Evolutionary conservation across 2,888 invertebrate species (phyloP).

Genomic region (Drosophila birchii): DNA sequence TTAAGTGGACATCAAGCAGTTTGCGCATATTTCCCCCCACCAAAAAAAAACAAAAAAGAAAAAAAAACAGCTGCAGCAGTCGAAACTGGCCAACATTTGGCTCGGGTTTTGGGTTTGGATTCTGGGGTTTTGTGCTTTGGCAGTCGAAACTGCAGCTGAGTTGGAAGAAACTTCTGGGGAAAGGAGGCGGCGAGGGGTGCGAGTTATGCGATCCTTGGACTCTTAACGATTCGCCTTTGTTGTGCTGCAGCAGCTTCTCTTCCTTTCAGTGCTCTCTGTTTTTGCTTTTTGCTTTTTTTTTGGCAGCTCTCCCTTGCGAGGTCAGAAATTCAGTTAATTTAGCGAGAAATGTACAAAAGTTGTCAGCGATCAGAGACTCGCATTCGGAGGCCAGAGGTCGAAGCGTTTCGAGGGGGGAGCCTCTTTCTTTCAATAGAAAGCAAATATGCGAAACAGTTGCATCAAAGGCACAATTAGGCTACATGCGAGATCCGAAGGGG

Average conservation of each 20-base stretch:
- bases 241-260: slow-evolving; percentile 37
- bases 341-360: slow-evolving; percentile 77
- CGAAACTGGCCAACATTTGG: slow-evolving; percentile 50
- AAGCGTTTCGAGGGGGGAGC: slow-evolving; percentile 5
- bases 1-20: slow-evolving; percentile 82
- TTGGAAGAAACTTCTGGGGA: neutral
- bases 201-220: slow-evolving; percentile 80
- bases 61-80: slow-evolving; percentile 50
- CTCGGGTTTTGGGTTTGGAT: slow-evolving; percentile 38
- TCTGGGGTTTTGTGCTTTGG: slow-evolving; percentile 16
- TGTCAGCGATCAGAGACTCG: slow-evolving; percentile 58
- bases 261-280: slow-evolving; percentile 28
- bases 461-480: slow-evolving; percentile 75
- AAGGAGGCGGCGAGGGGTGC: slow-evolving; percentile 43
- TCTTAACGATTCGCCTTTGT: slow-evolving; percentile 75
- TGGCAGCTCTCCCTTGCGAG: slow-evolving; percentile 56
- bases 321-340: slow-evolving; percentile 80
- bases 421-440: slow-evolving; percentile 43
- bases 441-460: slow-evolving; percentile 76
- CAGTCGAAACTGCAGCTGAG: slow-evolving; percentile 56
- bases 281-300: slow-evolving; percentile 22
- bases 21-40: slow-evolving; percentile 69
- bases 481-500: slow-evolving; percentile 10
- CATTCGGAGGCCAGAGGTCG: slow-evolving; percentile 55
- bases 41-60: slow-evolving; percentile 30